Evolutionary conservation across 2,888 invertebrate genomes (phyloP).

Genomic region (Lepidochrysops patricia): DNA sequence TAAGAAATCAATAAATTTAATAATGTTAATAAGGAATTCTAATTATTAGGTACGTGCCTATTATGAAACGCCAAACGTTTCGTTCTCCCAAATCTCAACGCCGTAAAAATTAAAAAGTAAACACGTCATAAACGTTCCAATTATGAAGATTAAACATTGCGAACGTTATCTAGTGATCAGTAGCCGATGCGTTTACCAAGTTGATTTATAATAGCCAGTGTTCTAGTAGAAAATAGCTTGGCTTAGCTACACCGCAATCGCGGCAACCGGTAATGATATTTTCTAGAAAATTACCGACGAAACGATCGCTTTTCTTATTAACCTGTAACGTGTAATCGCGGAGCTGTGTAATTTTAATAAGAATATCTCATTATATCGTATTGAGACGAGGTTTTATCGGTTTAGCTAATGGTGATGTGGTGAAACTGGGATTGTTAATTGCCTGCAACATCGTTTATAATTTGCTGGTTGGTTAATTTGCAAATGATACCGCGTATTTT

Average conservation of each 20-base stretch:
- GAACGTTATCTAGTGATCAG: slow-evolving; percentile 21
- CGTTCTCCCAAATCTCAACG: not conserved
- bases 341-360: slow-evolving; percentile 2
- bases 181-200: slow-evolving; percentile 23
- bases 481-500: too few relatives aligned
- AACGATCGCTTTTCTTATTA: slow-evolving; percentile 23
- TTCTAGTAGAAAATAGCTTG: slow-evolving; percentile 22
- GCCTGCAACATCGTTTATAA: too few relatives aligned
- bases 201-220: slow-evolving; percentile 27
- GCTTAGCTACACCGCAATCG: slow-evolving; percentile 21
- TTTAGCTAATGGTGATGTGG: not conserved
- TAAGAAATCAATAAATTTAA: too few relatives aligned
- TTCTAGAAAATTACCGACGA: slow-evolving; percentile 24
- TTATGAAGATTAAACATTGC: slow-evolving; percentile 25
- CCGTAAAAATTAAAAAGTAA: not conserved
- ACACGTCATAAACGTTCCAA: slow-evolving; percentile 22
- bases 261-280: slow-evolving; percentile 23
- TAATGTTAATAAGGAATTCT: too few relatives aligned
- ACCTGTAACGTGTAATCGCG: not conserved
- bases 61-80: too few relatives aligned
- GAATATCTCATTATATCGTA: slow-evolving; percentile 4
- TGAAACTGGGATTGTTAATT: not conserved
- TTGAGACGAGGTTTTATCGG: not conserved
- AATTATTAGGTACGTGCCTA: too few relatives aligned
- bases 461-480: too few relatives aligned